Percentiles rank a stretch among this genome's conserved stretches.
Conservation (phyloP, 2,113 vertebrate species). For the Cathartes aura region DNA sequence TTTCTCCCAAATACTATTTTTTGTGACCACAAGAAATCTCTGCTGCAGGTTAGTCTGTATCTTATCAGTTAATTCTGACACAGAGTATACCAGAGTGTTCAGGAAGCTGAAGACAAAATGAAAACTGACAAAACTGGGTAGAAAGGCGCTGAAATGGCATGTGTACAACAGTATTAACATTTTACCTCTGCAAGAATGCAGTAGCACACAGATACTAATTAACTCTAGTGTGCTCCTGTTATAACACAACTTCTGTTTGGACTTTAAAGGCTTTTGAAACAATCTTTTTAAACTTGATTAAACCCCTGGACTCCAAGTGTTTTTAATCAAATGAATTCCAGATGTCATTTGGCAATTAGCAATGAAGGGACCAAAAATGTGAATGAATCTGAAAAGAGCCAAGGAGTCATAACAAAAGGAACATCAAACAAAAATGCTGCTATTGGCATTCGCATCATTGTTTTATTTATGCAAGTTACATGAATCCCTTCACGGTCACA, state of each 20-base stretch:
- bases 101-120: background rate
- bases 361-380: background rate
- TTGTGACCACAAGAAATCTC: background rate
- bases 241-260: background rate
- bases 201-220: background rate
- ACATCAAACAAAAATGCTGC: background rate
- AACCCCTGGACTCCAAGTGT: background rate
- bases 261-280: background rate
- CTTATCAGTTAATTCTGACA: background rate
- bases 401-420: background rate
- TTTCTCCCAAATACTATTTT: background rate
- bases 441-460: background rate
- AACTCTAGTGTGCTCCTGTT: background rate
- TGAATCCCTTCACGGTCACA: background rate
- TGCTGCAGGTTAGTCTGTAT: background rate
- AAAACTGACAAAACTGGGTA: background rate
- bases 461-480: background rate
- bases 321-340: background rate
- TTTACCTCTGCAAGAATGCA: background rate
- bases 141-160: background rate
- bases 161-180: background rate
- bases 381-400: constrained; percentile 10
- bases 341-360: background rate
- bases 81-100: background rate
- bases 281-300: background rate